These are phyloP conservation scores for Biston stratarius DNA, from an alignment of 2,888 invertebrate genomes.

Conservation along the genomic window DNA sequence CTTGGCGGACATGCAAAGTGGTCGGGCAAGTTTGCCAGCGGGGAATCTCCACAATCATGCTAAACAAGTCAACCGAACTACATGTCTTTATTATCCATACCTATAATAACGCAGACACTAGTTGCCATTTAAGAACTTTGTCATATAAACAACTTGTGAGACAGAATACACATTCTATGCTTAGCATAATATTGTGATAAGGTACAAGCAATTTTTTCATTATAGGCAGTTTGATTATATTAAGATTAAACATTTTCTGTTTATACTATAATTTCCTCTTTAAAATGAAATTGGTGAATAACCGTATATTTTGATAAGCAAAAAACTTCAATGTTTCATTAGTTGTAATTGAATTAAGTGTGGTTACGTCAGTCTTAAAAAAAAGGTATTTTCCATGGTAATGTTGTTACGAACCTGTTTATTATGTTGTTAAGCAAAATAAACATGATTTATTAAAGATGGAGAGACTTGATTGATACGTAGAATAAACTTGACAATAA, in stretches of 20 bases:
- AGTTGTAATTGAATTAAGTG: conserved; percentile 19
- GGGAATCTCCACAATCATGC: conserved; percentile 54
- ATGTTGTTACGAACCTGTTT: conserved; percentile 2
- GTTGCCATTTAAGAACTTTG: neutral
- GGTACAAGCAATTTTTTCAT: neutral
- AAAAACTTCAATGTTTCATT: conserved; percentile 22
- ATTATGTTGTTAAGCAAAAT: conserved; percentile 2
- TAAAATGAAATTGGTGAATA: conserved; percentile 22
- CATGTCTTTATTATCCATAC: conserved; percentile 9
- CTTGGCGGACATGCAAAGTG: conserved; percentile 37
- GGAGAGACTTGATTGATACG: neutral
- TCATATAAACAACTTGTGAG: neutral
- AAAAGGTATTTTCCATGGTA: conserved; percentile 25
- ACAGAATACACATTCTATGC: neutral
- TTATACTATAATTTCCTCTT: conserved; percentile 2
- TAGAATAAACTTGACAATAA: neutral
- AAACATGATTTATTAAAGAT: conserved; percentile 3
- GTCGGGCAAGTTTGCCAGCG: conserved; percentile 45
- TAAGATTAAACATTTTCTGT: neutral
- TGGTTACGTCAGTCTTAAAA: conserved; percentile 6
- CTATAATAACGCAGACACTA: neutral
- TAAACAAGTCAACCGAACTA: conserved; percentile 42
- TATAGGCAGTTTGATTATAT: no score
- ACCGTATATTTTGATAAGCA: conserved; percentile 21
- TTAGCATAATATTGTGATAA: neutral